Conservation (phyloP, 92 coral and sea anemone genomes). For the Hydrozoanthus gracilis region DNA sequence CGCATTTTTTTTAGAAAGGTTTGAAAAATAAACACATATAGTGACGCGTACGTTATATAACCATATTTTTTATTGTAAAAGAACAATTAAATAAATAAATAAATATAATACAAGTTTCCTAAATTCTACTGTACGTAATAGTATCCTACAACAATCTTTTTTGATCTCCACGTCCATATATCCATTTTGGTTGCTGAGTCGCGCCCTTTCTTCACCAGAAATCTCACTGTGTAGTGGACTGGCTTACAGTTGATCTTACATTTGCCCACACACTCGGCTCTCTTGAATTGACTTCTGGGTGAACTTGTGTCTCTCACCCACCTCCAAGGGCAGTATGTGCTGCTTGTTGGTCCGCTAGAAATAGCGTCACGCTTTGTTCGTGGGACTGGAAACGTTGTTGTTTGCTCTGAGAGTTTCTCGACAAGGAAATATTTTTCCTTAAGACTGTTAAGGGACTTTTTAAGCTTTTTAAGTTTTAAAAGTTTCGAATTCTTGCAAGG, state of each 20-base stretch:
- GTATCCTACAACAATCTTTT: slow-evolving; percentile 20
- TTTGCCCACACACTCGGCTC: slow-evolving; percentile 17
- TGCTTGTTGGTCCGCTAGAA: neutral
- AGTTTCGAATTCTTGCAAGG: neutral
- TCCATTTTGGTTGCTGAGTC: slow-evolving; percentile 5
- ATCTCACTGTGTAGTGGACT: slow-evolving; percentile 16
- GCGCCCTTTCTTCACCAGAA: slow-evolving; percentile 11
- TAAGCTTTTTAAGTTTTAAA: neutral
- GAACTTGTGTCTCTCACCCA: slow-evolving; percentile 19
- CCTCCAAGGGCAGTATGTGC: slow-evolving; percentile 23
- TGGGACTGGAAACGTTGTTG: neutral
- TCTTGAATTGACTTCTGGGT: neutral
- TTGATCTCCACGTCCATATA: neutral
- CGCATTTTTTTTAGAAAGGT: too few species aligned
- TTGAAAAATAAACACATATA: too few species aligned
- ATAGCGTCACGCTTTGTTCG: slow-evolving; percentile 12
- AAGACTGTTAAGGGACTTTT: neutral
- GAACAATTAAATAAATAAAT: too few species aligned
- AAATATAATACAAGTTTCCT: neutral
- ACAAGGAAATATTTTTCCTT: neutral
- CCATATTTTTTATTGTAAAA: too few species aligned
- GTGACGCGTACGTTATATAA: too few species aligned
- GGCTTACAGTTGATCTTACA: slow-evolving; percentile 1
- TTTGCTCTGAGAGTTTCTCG: neutral
- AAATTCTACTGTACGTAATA: neutral